These are phyloP conservation scores for Platycnemis pennipes DNA, from an alignment of 2,888 invertebrate genomes.

Conservation along the genomic window DNA sequence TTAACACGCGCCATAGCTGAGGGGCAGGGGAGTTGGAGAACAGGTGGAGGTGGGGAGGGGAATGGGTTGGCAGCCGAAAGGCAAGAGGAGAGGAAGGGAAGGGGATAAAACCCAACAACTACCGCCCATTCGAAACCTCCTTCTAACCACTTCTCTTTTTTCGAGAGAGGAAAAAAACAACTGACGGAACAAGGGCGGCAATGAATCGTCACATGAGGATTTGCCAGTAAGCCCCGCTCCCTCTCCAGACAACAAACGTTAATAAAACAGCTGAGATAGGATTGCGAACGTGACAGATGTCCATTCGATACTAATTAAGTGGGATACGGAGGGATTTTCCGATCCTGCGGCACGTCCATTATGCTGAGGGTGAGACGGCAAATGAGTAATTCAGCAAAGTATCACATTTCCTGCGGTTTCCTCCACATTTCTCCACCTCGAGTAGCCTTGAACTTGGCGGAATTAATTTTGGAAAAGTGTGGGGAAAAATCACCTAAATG, in stretches of 20 bases:
- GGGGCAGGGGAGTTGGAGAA: neutral
- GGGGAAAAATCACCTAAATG: too few relatives aligned
- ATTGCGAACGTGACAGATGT: slow-evolving; percentile 48
- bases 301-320: slow-evolving; percentile 53
- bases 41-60: neutral
- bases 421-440: neutral
- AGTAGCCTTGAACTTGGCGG: neutral
- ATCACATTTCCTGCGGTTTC: neutral
- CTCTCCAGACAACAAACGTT: neutral
- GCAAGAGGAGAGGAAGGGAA: neutral
- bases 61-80: neutral
- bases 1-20: too few relatives aligned
- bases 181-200: neutral
- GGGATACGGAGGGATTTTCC: slow-evolving; percentile 37
- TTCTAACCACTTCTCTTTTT: neutral
- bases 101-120: neutral
- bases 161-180: neutral
- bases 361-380: neutral
- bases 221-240: neutral
- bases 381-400: neutral
- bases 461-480: neutral
- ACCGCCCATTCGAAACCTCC: neutral
- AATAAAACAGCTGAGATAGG: slow-evolving; percentile 56
- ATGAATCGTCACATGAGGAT: neutral
- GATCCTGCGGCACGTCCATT: neutral